Evolutionary conservation across 2,888 invertebrate genomes (phyloP), one percentile per base, ranked within the genome.

Genomic region (Crossocerus cetratus): DNA sequence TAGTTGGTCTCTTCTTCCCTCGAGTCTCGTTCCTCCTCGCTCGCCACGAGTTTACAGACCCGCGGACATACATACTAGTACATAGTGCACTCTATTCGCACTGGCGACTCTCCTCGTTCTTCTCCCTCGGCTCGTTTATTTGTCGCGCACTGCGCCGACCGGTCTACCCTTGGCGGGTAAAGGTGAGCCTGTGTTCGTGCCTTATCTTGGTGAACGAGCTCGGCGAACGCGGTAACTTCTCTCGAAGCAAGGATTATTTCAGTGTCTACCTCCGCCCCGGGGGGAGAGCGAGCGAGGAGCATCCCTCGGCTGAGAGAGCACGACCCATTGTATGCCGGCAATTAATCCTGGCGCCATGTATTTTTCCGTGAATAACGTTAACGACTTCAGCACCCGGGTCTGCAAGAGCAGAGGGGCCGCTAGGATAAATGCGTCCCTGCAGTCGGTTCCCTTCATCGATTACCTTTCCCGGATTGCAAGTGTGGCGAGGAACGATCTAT

Each of bases 11-110:
- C 59, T 56, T 22, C 56, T 32, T 56, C 21, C 43, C 58, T 42
- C 55, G 43, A 54, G 32, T 57, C 32, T 57, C 49, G 68, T 58
- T 20, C 49, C n/a, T 53, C 44, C 45, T 16, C 61, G 54, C 56
- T 61, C 16, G 45, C 60, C 45, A 54, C 59, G 32, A 69, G 75
- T 72, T 69, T 64, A 75, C 71, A 57, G 72, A 69, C 76, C 72
- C 72, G 72, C 76, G 66, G 76, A 69, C 76, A 70, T 68, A 65
- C 71, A 65, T 65, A 66, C 60, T n/a, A n/a, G 64, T 61, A 68
- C 61, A 67, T 49, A 22, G 45, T 65, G 11, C 11, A 32, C 32
- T 32, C 32, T 32, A 32, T 32, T 32, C 32, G 32, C 32, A 32
- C 5, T 32, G 2, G 11, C 5, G 32, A 32, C 11, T 11, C 32